phyloP scores from a whole-genome alignment of 2,113 vertebrate species.

The Lepisosteus osseus region DNA sequence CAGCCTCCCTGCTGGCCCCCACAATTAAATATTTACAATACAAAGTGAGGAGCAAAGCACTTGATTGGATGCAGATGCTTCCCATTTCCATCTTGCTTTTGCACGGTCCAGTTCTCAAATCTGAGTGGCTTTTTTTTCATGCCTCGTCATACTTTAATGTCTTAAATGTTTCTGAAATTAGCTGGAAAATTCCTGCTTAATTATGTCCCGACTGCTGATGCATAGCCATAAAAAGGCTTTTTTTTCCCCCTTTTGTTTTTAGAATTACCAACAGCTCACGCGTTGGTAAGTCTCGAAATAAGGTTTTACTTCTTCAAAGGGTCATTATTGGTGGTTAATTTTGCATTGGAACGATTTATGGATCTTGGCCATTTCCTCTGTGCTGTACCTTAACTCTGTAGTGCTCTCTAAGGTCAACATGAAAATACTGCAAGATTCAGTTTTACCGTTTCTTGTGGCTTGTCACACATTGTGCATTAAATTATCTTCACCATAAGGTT shows the following conservation, averaged over 20 bases:
- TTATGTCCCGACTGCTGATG: constrained; percentile 17
- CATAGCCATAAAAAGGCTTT: constrained; percentile 14
- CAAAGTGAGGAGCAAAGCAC: constrained; percentile 37
- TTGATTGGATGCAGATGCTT: constrained; percentile 31
- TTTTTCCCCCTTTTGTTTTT: neutral
- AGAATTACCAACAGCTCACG: neutral
- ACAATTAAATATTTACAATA: constrained; percentile 56
- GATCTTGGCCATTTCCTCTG: neutral
- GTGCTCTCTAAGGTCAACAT: too few species aligned
- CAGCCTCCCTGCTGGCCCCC: constrained; percentile 16
- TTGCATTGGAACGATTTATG: too few species aligned
- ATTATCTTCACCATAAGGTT: too few species aligned
- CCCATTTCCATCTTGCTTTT: constrained; percentile 17
- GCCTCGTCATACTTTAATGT: constrained; percentile 19
- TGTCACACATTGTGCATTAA: too few species aligned
- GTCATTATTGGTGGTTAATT: neutral
- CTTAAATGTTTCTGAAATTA: constrained; percentile 29
- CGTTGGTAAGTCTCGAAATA: too few species aligned
- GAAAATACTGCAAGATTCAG: too few species aligned
- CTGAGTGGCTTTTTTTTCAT: neutral
- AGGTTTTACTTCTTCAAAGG: too few species aligned
- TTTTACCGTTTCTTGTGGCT: too few species aligned
- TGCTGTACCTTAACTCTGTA: neutral
- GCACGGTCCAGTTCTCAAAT: constrained; percentile 13
- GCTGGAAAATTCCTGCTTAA: constrained; percentile 27